A percentile compares a stretch with the other conserved stretches of the same genome.
Evolutionary conservation across 2,113 vertebrate species (phyloP).

Genomic region (Oplegnathus fasciatus): DNA sequence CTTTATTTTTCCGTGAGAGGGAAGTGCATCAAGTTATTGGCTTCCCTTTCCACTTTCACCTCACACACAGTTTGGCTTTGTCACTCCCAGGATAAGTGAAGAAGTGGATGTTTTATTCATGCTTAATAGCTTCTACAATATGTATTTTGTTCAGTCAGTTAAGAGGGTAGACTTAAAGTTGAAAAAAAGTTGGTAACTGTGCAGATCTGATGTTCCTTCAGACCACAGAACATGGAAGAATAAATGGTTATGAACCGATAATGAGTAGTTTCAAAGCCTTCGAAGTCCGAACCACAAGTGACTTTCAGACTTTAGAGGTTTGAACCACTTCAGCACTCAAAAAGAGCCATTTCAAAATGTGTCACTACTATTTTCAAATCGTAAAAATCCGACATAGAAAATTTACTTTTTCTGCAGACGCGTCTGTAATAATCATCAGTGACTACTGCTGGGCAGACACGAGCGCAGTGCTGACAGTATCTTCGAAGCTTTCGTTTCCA

Average conservation of each 20-base stretch:
- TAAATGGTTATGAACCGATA: constrained; percentile 27
- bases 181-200: neutral
- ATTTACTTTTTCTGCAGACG: constrained; percentile 28
- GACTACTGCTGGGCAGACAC: constrained; percentile 40
- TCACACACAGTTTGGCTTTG: constrained; percentile 63
- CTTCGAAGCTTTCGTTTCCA: constrained; percentile 56
- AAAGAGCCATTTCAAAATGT: constrained; percentile 29
- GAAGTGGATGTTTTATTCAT: constrained; percentile 62
- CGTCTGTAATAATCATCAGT: constrained; percentile 70
- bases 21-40: constrained; percentile 63
- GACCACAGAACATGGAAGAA: constrained; percentile 20
- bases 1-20: constrained; percentile 57
- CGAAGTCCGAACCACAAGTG: constrained; percentile 23
- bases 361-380: constrained; percentile 34
- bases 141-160: constrained; percentile 27
- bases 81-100: constrained; percentile 34
- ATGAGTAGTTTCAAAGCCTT: constrained; percentile 19
- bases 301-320: constrained; percentile 13
- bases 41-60: constrained; percentile 66
- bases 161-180: neutral
- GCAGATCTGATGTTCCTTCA: constrained; percentile 14
- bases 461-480: constrained; percentile 54
- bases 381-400: constrained; percentile 18
- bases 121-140: constrained; percentile 31
- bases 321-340: constrained; percentile 2